Conservation (phyloP, 1,140 invertebrate species). For the Phortica variegata region DNA sequence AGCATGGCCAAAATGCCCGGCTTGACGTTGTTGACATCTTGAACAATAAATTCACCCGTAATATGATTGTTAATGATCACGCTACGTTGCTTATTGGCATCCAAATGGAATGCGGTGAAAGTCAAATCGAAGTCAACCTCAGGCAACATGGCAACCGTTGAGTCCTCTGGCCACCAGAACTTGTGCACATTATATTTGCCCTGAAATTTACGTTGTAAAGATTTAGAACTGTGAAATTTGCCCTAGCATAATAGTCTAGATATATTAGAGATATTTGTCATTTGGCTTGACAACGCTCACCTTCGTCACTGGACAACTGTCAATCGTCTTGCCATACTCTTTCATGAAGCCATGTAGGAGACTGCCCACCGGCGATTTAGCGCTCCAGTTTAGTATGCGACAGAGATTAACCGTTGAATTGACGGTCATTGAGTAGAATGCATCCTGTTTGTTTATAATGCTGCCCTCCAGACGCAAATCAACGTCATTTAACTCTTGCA, state of each 20-base stretch:
- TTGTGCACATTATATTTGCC: slow-evolving; percentile 48
- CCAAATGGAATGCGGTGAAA: slow-evolving; percentile 31
- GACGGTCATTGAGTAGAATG: slow-evolving; percentile 27
- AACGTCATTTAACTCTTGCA: slow-evolving; percentile 37
- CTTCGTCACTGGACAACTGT: slow-evolving; percentile 41
- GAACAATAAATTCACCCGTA: slow-evolving; percentile 34
- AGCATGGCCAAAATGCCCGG: slow-evolving; percentile 46
- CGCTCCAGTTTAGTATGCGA: slow-evolving; percentile 33
- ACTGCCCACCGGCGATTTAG: slow-evolving; percentile 39
- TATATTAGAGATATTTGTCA: too few relatives aligned
- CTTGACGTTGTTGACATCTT: slow-evolving; percentile 47
- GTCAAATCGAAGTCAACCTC: slow-evolving; percentile 44
- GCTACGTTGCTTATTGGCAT: slow-evolving; percentile 38
- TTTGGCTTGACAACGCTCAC: slow-evolving; percentile 25
- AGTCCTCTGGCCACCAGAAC: slow-evolving; percentile 51
- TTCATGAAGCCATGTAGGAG: slow-evolving; percentile 36
- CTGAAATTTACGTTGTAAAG: slow-evolving; percentile 37
- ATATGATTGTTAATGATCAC: slow-evolving; percentile 41
- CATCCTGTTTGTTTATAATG: slow-evolving; percentile 36
- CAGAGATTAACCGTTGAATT: slow-evolving; percentile 46
- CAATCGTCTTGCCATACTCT: slow-evolving; percentile 43
- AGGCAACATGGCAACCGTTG: slow-evolving; percentile 39
- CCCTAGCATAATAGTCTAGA: slow-evolving; percentile 28
- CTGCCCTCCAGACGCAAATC: slow-evolving; percentile 36
- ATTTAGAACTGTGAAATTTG: slow-evolving; percentile 29